Conservation (phyloP, 1,140 invertebrate genomes). For the Macrocentrus cingulum region DNA sequence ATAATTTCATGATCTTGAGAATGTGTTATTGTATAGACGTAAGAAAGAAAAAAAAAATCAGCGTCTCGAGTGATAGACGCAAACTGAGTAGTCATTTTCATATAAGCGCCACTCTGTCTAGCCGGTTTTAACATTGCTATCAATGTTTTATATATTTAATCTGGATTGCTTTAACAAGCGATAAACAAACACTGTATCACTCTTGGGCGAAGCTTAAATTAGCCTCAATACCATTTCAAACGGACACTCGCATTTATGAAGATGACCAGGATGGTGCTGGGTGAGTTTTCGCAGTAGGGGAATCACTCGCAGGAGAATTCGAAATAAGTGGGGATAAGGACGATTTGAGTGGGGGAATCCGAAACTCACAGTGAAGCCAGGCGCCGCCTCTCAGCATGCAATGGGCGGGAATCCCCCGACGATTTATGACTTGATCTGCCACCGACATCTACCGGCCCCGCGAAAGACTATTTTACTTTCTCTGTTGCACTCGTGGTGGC, state of each 20-base stretch:
- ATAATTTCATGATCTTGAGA: too few species aligned
- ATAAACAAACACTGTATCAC: constrained; percentile 59
- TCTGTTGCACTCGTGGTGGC: constrained; percentile 43
- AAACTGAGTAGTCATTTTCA: too few species aligned
- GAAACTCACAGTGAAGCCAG: constrained; percentile 40
- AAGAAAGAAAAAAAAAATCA: constrained; percentile 1
- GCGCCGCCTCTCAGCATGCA: constrained; percentile 51
- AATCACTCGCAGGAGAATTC: constrained; percentile 15
- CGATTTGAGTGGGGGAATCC: constrained; percentile 32
- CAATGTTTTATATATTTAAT: constrained; percentile 60
- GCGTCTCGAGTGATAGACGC: too few species aligned
- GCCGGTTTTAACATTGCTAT: constrained; percentile 42
- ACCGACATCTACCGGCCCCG: constrained; percentile 51
- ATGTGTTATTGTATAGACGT: too few species aligned
- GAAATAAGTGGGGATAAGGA: constrained; percentile 18
- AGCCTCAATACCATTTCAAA: constrained; percentile 57
- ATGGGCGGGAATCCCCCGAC: constrained; percentile 55
- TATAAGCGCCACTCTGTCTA: constrained; percentile 57
- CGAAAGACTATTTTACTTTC: constrained; percentile 29
- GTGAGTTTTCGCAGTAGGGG: constrained; percentile 44
- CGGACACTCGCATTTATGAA: constrained; percentile 56
- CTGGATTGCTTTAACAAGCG: constrained; percentile 56
- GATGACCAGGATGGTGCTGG: constrained; percentile 53
- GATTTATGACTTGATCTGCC: constrained; percentile 51
- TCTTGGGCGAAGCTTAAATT: constrained; percentile 55